Percentiles rank a stretch among this genome's conserved stretches.
Conservation (phyloP, 2,113 vertebrate genomes). For the cat (Felis catus) region DNA sequence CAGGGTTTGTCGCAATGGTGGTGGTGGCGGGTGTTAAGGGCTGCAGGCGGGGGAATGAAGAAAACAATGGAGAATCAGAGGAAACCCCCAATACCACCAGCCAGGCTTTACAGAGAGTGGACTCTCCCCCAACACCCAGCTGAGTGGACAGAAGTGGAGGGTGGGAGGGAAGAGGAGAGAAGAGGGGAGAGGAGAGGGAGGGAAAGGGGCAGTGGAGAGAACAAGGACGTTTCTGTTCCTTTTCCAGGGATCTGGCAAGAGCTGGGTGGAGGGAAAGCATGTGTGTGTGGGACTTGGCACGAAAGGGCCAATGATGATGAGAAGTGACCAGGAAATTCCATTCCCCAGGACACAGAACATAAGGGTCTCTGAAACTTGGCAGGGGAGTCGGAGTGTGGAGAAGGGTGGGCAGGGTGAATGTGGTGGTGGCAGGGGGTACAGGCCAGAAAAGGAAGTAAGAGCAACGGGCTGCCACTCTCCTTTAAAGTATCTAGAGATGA, state of each 20-base stretch:
- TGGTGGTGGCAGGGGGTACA: background rate
- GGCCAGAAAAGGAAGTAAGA: slow-evolving; percentile 62
- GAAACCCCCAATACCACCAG: slow-evolving; percentile 78
- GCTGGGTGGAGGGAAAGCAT: slow-evolving; percentile 66
- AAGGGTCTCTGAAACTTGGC: slow-evolving; percentile 73
- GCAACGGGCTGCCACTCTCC: background rate
- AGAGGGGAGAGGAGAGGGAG: background rate
- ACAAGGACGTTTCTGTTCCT: slow-evolving; percentile 78
- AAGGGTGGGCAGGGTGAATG: slow-evolving; percentile 27
- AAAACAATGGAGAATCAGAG: slow-evolving; percentile 79
- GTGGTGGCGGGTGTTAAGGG: background rate
- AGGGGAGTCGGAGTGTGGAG: background rate
- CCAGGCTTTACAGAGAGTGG: slow-evolving; percentile 16
- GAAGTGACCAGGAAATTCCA: slow-evolving; percentile 77
- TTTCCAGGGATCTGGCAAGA: slow-evolving; percentile 66
- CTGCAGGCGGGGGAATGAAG: background rate
- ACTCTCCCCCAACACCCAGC: background rate
- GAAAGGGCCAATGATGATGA: slow-evolving; percentile 43
- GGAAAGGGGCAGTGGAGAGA: slow-evolving; percentile 32
- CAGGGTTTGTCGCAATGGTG: slow-evolving; percentile 23
- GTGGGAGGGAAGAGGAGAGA: slow-evolving; percentile 2
- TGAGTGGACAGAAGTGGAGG: slow-evolving; percentile 49
- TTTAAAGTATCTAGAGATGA: background rate
- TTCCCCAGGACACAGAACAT: slow-evolving; percentile 48
- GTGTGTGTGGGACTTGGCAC: slow-evolving; percentile 67